Evolutionary conservation across 2,113 vertebrate genomes (phyloP).

Genomic region (Pardalotus punctatus): DNA sequence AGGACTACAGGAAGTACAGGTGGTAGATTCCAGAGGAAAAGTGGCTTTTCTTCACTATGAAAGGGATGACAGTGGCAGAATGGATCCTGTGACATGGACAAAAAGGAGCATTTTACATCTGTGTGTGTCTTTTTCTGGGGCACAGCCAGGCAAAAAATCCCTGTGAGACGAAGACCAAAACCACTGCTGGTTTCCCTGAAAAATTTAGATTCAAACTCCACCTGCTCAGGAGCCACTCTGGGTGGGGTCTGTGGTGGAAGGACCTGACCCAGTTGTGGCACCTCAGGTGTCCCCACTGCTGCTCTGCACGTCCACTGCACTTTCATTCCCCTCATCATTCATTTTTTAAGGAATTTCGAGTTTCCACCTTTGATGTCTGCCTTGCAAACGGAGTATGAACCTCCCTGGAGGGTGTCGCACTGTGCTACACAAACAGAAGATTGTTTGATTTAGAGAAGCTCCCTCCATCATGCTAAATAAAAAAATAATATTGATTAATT

Average conservation of each 20-base stretch:
- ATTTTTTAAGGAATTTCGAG: background rate
- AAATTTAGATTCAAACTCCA: background rate
- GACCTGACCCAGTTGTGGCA: background rate
- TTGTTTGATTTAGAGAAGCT: background rate
- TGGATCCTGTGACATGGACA: background rate
- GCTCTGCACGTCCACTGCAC: background rate
- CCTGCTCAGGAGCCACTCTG: background rate
- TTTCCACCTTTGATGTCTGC: background rate
- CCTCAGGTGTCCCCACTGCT: background rate
- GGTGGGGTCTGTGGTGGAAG: no score
- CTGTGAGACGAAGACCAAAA: background rate
- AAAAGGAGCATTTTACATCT: background rate
- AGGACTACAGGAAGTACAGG: background rate
- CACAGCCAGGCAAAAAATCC: background rate
- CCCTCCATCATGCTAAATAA: background rate
- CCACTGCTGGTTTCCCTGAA: background rate
- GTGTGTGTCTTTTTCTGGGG: rapidly evolving
- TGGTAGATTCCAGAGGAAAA: background rate
- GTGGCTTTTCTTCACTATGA: background rate
- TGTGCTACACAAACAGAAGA: background rate
- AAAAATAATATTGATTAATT: background rate
- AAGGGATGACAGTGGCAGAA: background rate
- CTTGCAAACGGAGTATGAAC: background rate
- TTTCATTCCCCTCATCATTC: background rate
- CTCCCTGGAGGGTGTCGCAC: background rate